Conservation (phyloP, 2,113 vertebrate species). For the Dipodomys stephensi region DNA sequence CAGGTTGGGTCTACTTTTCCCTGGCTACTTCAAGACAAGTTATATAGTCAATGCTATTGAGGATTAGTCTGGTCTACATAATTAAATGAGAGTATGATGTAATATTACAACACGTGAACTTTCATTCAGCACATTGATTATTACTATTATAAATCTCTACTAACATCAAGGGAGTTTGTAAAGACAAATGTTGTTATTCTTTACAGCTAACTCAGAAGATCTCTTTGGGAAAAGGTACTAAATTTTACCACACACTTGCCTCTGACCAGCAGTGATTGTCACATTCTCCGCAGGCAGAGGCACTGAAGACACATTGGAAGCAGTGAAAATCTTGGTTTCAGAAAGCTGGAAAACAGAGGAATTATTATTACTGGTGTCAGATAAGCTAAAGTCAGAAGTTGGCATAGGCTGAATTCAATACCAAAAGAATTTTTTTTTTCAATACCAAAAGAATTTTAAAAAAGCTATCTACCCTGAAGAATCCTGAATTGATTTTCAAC, state of each 20-base stretch:
- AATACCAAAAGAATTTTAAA: not conserved
- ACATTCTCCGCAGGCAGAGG: conserved; percentile 95
- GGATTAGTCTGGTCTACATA: not conserved
- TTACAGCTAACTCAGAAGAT: not conserved
- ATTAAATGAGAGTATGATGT: not conserved
- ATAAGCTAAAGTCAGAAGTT: not conserved
- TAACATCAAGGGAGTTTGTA: not conserved
- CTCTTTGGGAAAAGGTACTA: not conserved
- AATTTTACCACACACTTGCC: conserved; percentile 83
- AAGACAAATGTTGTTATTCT: not conserved
- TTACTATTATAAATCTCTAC: not conserved
- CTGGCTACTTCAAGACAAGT: not conserved
- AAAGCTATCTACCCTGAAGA: conserved; percentile 39
- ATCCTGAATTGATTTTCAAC: conserved; percentile 32
- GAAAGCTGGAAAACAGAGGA: conserved; percentile 90
- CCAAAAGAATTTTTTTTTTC: not conserved
- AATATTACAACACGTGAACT: not conserved
- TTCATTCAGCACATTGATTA: conserved; percentile 10
- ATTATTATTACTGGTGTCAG: conserved; percentile 7
- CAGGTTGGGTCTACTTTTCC: not conserved
- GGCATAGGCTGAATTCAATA: not conserved
- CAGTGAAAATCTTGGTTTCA: conserved; percentile 99
- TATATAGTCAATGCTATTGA: conserved; percentile 7
- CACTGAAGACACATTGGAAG: conserved; percentile 95
- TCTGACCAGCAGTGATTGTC: conserved; percentile 99